A percentile compares a stretch with the other conserved stretches of the same genome.
Conservation (phyloP, 1,140 invertebrate genomes). For the Luehdorfia chinensis region DNA sequence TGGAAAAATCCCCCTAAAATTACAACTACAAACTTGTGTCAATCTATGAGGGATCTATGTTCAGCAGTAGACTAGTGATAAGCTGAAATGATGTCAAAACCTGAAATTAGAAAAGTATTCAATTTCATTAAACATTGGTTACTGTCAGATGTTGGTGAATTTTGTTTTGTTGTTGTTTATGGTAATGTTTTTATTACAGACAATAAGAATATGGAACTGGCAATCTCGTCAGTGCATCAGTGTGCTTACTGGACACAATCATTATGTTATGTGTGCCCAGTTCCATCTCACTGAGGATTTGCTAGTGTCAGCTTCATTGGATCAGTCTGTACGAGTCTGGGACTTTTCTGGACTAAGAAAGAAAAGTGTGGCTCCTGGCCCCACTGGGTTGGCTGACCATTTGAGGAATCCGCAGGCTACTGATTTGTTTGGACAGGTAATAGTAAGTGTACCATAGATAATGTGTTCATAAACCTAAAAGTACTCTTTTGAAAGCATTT, state of each 20-base stretch:
- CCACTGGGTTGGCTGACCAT: constrained; percentile 93
- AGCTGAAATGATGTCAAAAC: no score
- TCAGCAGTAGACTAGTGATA: no score
- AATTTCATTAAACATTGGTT: no score
- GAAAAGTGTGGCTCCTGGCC: constrained; percentile 98
- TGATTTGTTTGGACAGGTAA: constrained; percentile 92
- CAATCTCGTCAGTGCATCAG: constrained; percentile 98
- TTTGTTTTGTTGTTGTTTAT: no score
- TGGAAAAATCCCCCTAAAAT: no score
- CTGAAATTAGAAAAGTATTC: no score
- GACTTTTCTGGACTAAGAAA: constrained; percentile 98
- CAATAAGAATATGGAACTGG: constrained; percentile 99
- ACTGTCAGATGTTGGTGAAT: no score
- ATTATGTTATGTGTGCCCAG: constrained; percentile 99
- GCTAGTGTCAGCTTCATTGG: constrained; percentile 97
- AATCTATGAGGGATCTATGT: no score
- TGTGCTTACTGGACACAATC: constrained; percentile 98
- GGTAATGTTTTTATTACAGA: constrained; percentile 78
- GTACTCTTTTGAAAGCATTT: no score
- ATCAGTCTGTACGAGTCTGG: constrained; percentile 99
- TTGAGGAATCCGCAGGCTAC: constrained; percentile 92
- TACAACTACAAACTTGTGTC: no score
- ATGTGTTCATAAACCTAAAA: background rate
- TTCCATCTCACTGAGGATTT: constrained; percentile 99
- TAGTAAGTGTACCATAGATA: no score